Conservation (phyloP, 2,797 vertebrate genomes). For the Tragelaphus eurycerus region DNA sequence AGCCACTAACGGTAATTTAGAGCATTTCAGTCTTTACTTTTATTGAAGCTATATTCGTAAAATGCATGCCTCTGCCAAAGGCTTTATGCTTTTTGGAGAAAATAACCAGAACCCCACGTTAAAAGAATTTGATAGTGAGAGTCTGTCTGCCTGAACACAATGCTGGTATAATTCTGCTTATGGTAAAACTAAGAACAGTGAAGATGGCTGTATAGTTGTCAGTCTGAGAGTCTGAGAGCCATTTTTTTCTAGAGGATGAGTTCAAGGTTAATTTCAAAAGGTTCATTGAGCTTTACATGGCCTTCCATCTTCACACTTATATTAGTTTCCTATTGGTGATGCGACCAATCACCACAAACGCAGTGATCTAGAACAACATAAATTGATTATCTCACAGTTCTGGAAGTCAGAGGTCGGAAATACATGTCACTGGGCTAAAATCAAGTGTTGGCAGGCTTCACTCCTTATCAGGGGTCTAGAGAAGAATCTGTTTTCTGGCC, state of each 20-base stretch:
- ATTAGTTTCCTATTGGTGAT: background rate
- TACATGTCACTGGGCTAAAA: background rate
- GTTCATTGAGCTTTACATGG: background rate
- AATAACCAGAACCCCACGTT: background rate
- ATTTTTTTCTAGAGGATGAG: background rate
- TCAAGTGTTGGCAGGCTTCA: background rate
- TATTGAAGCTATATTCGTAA: background rate
- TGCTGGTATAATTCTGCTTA: background rate
- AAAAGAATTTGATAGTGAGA: background rate
- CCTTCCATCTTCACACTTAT: background rate
- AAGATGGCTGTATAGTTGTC: background rate
- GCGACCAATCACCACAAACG: background rate
- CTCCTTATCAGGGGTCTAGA: background rate
- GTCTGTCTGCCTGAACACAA: background rate
- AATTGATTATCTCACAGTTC: background rate
- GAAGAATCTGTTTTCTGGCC: background rate
- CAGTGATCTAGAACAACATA: background rate
- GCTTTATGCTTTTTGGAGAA: background rate
- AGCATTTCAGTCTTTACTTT: background rate
- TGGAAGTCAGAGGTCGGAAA: background rate
- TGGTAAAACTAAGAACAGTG: background rate
- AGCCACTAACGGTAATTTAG: background rate
- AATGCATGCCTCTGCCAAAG: background rate
- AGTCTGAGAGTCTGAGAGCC: background rate
- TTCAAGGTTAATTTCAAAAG: slow-evolving; percentile 21